Percentiles rank a stretch among this genome's conserved stretches.
These are phyloP conservation scores for Thalpophila matura DNA, from an alignment of 2,888 invertebrate genomes.

Conservation along the genomic window DNA sequence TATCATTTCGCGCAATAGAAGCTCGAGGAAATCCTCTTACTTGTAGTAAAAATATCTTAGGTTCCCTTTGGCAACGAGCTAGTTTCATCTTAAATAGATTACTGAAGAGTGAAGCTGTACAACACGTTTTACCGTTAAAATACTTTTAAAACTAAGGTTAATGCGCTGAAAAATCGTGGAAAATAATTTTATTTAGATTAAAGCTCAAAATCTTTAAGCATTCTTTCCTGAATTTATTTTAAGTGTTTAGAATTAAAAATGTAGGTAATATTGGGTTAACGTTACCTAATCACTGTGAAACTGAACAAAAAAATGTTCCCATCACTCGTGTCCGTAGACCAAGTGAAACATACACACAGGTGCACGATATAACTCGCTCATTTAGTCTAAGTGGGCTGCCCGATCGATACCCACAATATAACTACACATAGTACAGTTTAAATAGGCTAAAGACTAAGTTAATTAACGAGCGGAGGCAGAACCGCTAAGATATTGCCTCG, in stretches of 20 bases:
- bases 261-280: too few relatives aligned
- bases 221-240: too few relatives aligned
- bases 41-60: slow-evolving; percentile 8
- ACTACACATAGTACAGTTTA: slow-evolving; percentile 19
- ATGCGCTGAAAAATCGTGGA: too few relatives aligned
- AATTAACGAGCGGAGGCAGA: slow-evolving; percentile 50
- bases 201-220: too few relatives aligned
- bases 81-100: background rate
- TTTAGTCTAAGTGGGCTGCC: slow-evolving; percentile 4
- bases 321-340: too few relatives aligned
- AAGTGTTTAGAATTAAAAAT: too few relatives aligned
- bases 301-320: too few relatives aligned
- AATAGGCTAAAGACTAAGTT: slow-evolving; percentile 39
- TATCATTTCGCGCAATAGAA: slow-evolving; percentile 22
- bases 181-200: too few relatives aligned
- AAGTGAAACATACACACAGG: background rate
- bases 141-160: too few relatives aligned
- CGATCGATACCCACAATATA: slow-evolving; percentile 20
- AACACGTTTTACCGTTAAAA: background rate
- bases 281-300: too few relatives aligned
- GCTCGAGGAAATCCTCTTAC: slow-evolving; percentile 21
- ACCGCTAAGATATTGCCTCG: slow-evolving; percentile 58
- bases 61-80: background rate
- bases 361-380: background rate
- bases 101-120: background rate